Conservation (phyloP, 2,797 vertebrate genomes). For the Staurois parvus region DNA sequence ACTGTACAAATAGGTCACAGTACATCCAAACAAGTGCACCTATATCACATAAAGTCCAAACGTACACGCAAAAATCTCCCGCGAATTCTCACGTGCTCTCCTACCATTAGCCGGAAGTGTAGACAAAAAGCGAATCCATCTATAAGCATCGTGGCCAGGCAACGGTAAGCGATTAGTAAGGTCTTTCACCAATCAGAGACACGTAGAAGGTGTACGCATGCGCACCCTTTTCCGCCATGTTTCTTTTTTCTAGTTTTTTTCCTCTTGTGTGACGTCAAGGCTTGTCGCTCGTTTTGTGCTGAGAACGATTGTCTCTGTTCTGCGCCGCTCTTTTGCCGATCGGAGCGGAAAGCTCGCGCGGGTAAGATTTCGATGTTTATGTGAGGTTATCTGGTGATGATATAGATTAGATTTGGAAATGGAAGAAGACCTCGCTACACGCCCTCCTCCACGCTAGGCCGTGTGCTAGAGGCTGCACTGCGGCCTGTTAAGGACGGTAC, state of each 20-base stretch:
- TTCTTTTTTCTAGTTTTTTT: constrained; percentile 21
- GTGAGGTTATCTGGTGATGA: too few species aligned
- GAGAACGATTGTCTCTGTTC: constrained; percentile 4
- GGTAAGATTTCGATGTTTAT: not conserved
- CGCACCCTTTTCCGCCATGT: constrained; percentile 29
- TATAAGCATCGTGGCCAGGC: not conserved
- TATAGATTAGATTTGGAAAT: too few species aligned
- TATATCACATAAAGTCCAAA: too few species aligned
- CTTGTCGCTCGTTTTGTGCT: not conserved
- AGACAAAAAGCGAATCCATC: too few species aligned
- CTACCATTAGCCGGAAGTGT: constrained; percentile 9
- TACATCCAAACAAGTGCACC: too few species aligned
- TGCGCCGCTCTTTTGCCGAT: not conserved
- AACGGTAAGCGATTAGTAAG: not conserved
- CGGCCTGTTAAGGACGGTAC: not conserved
- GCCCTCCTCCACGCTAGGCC: not conserved
- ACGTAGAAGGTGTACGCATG: not conserved
- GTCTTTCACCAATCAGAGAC: not conserved
- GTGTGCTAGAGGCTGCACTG: not conserved
- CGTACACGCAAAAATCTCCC: not conserved
- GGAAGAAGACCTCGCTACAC: too few species aligned
- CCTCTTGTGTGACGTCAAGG: constrained; percentile 30
- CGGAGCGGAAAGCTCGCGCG: constrained; percentile 26
- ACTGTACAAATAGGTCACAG: too few species aligned
- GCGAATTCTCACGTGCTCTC: not conserved